A percentile compares a stretch with the other conserved stretches of the same genome.
phyloP scores from a whole-genome alignment of 1,140 invertebrate species.

The Muscidifurax raptorellus region DNA sequence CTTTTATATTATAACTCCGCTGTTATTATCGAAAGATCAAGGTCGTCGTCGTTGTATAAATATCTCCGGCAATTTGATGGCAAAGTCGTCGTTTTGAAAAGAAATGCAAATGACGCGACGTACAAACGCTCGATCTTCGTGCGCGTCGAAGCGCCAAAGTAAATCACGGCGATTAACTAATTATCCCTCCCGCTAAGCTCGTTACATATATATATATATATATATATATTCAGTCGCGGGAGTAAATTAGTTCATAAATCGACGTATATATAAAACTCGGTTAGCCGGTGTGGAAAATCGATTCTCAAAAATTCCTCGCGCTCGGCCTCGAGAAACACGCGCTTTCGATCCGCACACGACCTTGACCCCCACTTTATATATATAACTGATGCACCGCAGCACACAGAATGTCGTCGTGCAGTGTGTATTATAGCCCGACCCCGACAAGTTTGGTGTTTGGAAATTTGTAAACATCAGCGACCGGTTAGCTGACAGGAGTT shows the following conservation, averaged over 20 bases:
- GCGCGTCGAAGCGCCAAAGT: too few relatives aligned
- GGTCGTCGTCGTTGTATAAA: not conserved
- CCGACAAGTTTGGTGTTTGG: not conserved
- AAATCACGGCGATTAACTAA: slow-evolving; percentile 44
- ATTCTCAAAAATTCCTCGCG: slow-evolving; percentile 45
- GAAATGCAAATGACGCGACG: not conserved
- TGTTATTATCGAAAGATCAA: not conserved
- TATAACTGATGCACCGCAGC: not conserved
- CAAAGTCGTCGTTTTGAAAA: not conserved
- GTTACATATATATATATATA: too few relatives aligned
- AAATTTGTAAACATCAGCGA: not conserved
- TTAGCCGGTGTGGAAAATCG: slow-evolving; percentile 20
- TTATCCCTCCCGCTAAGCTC: slow-evolving; percentile 18
- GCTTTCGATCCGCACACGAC: slow-evolving; percentile 35
- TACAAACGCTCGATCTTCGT: too few relatives aligned
- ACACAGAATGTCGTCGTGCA: not conserved
- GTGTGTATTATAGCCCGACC: not conserved
- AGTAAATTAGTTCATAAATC: slow-evolving; percentile 35
- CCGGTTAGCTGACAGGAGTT: too few relatives aligned
- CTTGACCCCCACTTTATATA: slow-evolving; percentile 36
- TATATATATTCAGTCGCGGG: too few relatives aligned
- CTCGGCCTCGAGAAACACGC: slow-evolving; percentile 27
- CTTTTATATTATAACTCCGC: too few relatives aligned
- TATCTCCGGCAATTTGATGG: too few relatives aligned
- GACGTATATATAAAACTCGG: slow-evolving; percentile 16